A percentile compares a stretch with the other conserved stretches of the same genome.
Conservation (phyloP, 2,888 invertebrate genomes). For the Sericinus montela region DNA sequence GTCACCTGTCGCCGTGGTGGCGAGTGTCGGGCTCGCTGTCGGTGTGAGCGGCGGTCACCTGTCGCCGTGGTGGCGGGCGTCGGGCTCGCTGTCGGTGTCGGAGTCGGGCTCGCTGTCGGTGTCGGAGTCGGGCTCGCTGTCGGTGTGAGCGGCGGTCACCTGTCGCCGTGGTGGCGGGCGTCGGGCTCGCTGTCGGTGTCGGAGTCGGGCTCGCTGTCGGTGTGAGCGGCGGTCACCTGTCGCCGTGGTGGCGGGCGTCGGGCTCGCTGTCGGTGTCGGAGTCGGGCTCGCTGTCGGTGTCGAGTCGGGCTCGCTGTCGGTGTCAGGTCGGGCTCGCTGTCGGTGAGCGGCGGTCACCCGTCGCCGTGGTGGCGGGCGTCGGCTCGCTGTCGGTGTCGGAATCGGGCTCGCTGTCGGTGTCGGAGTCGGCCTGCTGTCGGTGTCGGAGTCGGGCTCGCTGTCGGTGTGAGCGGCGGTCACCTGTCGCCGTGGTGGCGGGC, state of each 20-base stretch:
- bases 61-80: neutral
- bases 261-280: too few species aligned
- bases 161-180: neutral
- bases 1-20: too few species aligned
- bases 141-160: conserved; percentile 78
- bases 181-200: too few species aligned
- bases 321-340: conserved; percentile 80
- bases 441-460: conserved; percentile 85
- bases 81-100: conserved; percentile 61
- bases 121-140: too few species aligned
- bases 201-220: too few species aligned
- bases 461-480: conserved; percentile 35
- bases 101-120: too few species aligned
- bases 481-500: conserved; percentile 51
- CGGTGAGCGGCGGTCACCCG: conserved; percentile 49
- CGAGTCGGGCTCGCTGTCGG: too few species aligned
- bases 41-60: too few species aligned
- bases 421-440: conserved; percentile 83
- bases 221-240: conserved; percentile 80
- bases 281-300: too few species aligned
- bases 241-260: neutral
- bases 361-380: conserved; percentile 47
- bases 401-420: too few species aligned
- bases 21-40: too few species aligned
- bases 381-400: too few species aligned